These are phyloP conservation scores for Columba livia DNA, from an alignment of 2,113 vertebrate species.

Conservation along the genomic window DNA sequence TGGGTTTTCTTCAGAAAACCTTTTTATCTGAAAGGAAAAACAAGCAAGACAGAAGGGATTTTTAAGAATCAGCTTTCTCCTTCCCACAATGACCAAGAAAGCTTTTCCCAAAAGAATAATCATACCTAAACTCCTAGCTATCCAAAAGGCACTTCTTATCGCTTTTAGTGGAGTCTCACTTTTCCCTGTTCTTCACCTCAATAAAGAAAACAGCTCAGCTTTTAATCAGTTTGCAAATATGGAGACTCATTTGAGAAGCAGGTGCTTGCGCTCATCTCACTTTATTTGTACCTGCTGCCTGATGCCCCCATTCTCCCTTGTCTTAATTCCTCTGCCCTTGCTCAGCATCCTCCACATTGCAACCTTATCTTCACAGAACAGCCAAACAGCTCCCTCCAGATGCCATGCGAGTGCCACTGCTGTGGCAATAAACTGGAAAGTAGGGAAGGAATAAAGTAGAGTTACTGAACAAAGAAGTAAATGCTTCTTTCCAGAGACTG, in stretches of 20 bases:
- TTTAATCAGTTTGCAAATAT: background rate
- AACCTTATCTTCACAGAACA: constrained; percentile 5
- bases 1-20: background rate
- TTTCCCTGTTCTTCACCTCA: background rate
- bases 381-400: background rate
- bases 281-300: background rate
- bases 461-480: background rate
- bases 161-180: background rate
- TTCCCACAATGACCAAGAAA: background rate
- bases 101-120: background rate
- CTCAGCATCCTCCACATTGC: background rate
- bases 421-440: background rate
- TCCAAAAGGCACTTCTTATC: background rate
- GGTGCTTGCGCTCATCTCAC: background rate
- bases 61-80: background rate
- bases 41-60: background rate
- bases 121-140: background rate
- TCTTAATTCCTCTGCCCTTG: background rate
- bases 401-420: background rate
- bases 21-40: constrained; percentile 9
- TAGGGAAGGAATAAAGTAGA: background rate
- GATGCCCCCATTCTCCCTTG: background rate
- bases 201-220: background rate
- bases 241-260: background rate
- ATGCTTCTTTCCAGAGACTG: background rate